Conservation (phyloP, 2,888 invertebrate genomes). For the Petrophora chlorosata region DNA sequence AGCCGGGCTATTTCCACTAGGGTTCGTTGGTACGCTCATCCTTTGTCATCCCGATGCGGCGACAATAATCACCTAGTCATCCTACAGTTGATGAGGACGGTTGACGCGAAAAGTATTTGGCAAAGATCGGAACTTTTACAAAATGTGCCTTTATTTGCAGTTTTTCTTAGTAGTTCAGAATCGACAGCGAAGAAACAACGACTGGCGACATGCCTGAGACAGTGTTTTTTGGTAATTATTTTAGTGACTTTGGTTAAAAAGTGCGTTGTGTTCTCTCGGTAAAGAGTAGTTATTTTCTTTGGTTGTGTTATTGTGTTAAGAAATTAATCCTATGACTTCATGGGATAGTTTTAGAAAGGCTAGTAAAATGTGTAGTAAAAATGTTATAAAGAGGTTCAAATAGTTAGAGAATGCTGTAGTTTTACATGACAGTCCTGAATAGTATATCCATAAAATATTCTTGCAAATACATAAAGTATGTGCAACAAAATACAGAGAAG, state of each 20-base stretch:
- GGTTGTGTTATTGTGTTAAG: too few species aligned
- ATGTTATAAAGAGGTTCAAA: too few species aligned
- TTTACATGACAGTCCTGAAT: too few species aligned
- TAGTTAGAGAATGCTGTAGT: too few species aligned
- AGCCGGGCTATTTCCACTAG: slow-evolving; percentile 50
- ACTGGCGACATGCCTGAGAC: slow-evolving; percentile 69
- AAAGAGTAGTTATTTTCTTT: too few species aligned
- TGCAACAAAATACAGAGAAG: not conserved
- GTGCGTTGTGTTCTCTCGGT: slow-evolving; percentile 11
- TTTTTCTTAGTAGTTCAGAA: slow-evolving; percentile 62
- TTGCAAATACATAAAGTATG: not conserved
- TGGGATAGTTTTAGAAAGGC: too few species aligned
- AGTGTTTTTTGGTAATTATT: slow-evolving; percentile 66
- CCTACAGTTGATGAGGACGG: slow-evolving; percentile 51
- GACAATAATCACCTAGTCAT: slow-evolving; percentile 47
- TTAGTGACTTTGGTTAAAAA: slow-evolving; percentile 15
- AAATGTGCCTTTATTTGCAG: slow-evolving; percentile 60
- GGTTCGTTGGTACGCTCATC: slow-evolving; percentile 53
- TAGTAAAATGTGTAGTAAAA: too few species aligned
- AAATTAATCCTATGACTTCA: slow-evolving; percentile 4
- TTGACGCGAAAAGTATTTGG: slow-evolving; percentile 71
- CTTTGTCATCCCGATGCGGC: slow-evolving; percentile 43
- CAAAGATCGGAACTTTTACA: slow-evolving; percentile 57
- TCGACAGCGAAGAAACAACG: slow-evolving; percentile 60
- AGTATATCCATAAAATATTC: too few species aligned